Evolutionary conservation across 2,888 invertebrate species (phyloP), one percentile per base, ranked within the genome.

Genomic region (Aphrophora alni): DNA sequence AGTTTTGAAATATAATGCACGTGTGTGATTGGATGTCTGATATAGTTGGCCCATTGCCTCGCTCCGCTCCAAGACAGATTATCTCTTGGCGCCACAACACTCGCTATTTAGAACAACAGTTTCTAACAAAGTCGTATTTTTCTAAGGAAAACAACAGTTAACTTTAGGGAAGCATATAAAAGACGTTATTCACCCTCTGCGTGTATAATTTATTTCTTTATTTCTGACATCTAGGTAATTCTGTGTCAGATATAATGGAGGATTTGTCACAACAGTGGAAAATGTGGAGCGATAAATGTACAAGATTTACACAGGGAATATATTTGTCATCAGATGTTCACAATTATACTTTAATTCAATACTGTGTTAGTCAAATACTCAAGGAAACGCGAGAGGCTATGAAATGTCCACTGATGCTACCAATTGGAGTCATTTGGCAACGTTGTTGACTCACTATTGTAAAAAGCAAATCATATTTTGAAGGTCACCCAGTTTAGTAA

Each of bases 21-120:
- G 59, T 59, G 44, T 44, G 59, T 59, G 59, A 59, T 59, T 59
- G 21, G 59, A 5, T 21, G 59, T 21, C 21, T 59, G 59, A 59
- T 59, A 59, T 21, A 59, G 59, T 59, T 59, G 59, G 59, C 59
- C 21, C 59, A 4, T 5, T 59, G 59, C 59, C 59, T n/a, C 21
- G 21, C n/a, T n/a, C n/a, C n/a, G n/a, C n/a, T n/a, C n/a, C n/a
- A 21, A 59, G 59, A 21, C 59, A 21, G 59, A 59, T 59, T 21
- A 59, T 59, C 21, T 21, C 59, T 21, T 59, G 59, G 59, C 59
- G 59, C 59, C 59, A 59, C 59, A 59, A 59, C 59, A 59, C 21
- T 59, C 21, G 59, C 59, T 59, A 59, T 59, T 59, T 59, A 59
- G 59, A 59, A 59, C 59, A 59, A 59, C 59, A 21, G 59, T 59